Percentiles rank a stretch among this genome's conserved stretches.
Evolutionary conservation across 2,113 vertebrate species (phyloP).

Genomic region (Dasyornis broadbenti): DNA sequence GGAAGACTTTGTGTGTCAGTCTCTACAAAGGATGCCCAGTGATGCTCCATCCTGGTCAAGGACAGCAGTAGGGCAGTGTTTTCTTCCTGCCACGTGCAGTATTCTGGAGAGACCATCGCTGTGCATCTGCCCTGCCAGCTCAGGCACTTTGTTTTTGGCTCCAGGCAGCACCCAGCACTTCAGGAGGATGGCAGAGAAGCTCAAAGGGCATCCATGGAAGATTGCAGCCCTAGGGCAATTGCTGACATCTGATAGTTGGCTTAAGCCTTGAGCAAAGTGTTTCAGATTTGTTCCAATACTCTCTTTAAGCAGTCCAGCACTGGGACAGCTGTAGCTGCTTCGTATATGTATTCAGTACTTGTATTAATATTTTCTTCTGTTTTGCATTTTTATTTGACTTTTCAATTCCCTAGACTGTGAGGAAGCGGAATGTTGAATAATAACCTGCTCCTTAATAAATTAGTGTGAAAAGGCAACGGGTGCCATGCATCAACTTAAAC

Average conservation of each 20-base stretch:
- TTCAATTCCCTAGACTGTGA: neutral
- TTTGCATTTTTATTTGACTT: constrained; percentile 20
- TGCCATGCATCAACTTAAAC: constrained; percentile 54
- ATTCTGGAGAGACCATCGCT: accelerated
- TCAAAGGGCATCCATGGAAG: neutral
- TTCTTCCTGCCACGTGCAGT: accelerated
- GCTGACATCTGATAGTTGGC: neutral
- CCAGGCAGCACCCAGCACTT: neutral
- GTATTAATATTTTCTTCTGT: constrained; percentile 1
- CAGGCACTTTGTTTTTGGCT: neutral
- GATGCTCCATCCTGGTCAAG: neutral
- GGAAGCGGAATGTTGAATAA: constrained; percentile 14
- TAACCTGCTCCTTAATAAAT: constrained; percentile 36
- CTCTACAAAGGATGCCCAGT: accelerated
- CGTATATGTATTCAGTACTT: neutral
- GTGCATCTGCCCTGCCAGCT: neutral
- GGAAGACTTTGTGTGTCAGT: neutral
- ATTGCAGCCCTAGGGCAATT: neutral
- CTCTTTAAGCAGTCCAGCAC: neutral
- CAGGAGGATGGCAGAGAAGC: neutral
- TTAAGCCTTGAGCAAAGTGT: neutral
- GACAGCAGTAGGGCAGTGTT: neutral
- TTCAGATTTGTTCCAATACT: neutral
- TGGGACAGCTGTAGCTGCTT: neutral
- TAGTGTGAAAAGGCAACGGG: constrained; percentile 20